Evolutionary conservation across 2,797 vertebrate species (phyloP).

Genomic region (Cottoperca gobio): DNA sequence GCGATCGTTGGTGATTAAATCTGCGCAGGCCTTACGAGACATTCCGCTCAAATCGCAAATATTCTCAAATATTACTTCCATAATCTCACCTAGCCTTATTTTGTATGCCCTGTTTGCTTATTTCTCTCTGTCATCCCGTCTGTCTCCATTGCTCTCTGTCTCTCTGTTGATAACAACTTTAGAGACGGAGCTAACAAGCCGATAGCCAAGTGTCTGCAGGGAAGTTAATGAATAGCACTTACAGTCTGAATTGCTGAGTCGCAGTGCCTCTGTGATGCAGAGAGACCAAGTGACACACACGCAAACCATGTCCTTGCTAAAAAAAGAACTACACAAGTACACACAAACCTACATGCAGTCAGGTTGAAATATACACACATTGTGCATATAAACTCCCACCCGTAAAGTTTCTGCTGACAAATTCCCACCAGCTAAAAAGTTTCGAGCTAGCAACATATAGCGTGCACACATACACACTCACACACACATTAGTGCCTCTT

Average conservation of each 20-base stretch:
- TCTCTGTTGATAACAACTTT: constrained; percentile 9
- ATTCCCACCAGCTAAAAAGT: constrained; percentile 7
- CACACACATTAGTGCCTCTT: constrained; percentile 12
- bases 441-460: not conserved
- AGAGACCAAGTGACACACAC: not conserved
- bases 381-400: not conserved
- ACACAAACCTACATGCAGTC: not conserved
- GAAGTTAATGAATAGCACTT: constrained; percentile 40
- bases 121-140: not conserved
- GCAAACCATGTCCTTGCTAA: not conserved
- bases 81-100: not conserved
- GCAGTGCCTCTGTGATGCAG: constrained; percentile 8
- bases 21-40: too few relatives aligned
- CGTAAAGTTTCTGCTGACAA: constrained; percentile 1
- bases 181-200: constrained; percentile 20
- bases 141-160: not conserved
- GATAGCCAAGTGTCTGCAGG: constrained; percentile 28
- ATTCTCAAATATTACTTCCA: not conserved
- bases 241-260: constrained; percentile 17
- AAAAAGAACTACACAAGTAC: not conserved
- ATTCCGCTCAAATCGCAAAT: too few relatives aligned
- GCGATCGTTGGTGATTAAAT: too few relatives aligned
- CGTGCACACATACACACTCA: not conserved
- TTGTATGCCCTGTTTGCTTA: not conserved
- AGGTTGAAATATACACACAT: not conserved